Percentiles rank a stretch among this genome's conserved stretches.
Evolutionary conservation across 2,797 vertebrate species (phyloP).

Genomic region (Sebastes steindachneri): DNA sequence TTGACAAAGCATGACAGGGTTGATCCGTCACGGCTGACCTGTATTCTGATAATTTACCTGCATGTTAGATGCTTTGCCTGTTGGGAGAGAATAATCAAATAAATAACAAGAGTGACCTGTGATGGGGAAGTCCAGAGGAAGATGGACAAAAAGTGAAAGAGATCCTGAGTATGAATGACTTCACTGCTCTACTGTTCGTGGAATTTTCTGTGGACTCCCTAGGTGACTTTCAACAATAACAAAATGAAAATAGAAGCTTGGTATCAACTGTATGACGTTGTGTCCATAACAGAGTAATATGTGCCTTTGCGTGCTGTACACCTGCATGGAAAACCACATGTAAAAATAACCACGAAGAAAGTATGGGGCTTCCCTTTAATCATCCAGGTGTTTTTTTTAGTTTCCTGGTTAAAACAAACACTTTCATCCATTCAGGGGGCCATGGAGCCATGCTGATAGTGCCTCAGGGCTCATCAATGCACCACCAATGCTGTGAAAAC

Average conservation of each 20-base stretch:
- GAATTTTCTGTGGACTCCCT: conserved; percentile 22
- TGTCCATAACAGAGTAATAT: background rate
- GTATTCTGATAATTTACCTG: background rate
- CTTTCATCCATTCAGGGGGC: background rate
- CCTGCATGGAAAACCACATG: conserved; percentile 3
- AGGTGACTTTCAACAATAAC: conserved; percentile 5
- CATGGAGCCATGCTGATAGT: background rate
- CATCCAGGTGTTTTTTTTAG: conserved; percentile 39
- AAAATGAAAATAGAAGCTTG: conserved; percentile 27
- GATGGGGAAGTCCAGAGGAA: conserved; percentile 9
- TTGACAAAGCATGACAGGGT: background rate
- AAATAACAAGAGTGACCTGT: background rate
- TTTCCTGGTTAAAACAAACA: conserved; percentile 32
- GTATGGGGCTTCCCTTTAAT: conserved; percentile 9
- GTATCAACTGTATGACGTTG: conserved; percentile 13
- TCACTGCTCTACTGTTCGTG: background rate
- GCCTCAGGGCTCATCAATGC: conserved; percentile 20
- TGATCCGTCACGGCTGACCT: background rate
- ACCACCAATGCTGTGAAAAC: conserved; percentile 31
- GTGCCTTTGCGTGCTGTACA: background rate
- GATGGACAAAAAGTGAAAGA: background rate
- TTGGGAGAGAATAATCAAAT: background rate
- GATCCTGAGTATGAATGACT: background rate
- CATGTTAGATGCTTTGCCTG: background rate
- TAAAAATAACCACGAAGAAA: conserved; percentile 23